phyloP scores from a whole-genome alignment of 2,113 vertebrate species.

The Anoura caudifer region DNA sequence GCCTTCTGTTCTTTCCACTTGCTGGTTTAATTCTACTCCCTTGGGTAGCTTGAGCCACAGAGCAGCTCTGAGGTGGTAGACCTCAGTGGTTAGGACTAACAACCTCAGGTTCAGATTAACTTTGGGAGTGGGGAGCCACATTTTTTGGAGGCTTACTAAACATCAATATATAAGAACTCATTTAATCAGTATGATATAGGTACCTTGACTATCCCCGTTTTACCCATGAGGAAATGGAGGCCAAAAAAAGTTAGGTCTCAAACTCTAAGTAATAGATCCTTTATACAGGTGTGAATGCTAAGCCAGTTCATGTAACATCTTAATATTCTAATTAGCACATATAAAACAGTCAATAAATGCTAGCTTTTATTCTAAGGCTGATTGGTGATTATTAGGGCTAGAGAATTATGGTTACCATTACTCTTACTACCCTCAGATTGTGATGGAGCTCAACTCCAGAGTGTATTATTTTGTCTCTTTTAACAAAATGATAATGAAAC shows the following conservation, averaged over 20 bases:
- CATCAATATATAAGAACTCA: not conserved
- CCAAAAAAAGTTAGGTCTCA: not conserved
- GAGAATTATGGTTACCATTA: not conserved
- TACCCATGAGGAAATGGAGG: not conserved
- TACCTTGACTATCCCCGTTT: not conserved
- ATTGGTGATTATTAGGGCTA: not conserved
- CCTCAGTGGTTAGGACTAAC: not conserved
- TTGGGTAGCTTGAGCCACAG: not conserved
- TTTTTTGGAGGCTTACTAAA: not conserved
- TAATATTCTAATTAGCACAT: not conserved
- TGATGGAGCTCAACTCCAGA: not conserved
- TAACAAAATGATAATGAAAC: not conserved
- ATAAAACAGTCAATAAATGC: not conserved
- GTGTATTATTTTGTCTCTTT: not conserved
- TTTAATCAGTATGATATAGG: not conserved
- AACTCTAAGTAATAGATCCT: not conserved
- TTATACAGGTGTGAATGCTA: not conserved
- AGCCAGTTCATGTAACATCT: not conserved
- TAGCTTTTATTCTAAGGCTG: not conserved
- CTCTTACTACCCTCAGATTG: not conserved
- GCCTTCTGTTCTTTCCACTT: not conserved
- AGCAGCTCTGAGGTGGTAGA: not conserved
- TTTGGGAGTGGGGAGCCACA: not conserved
- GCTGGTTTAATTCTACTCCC: not conserved
- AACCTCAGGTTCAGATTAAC: not conserved